These are phyloP conservation scores for Pseudomyrmex sp. DNA, from an alignment of 1,140 invertebrate genomes.

Conservation along the genomic window DNA sequence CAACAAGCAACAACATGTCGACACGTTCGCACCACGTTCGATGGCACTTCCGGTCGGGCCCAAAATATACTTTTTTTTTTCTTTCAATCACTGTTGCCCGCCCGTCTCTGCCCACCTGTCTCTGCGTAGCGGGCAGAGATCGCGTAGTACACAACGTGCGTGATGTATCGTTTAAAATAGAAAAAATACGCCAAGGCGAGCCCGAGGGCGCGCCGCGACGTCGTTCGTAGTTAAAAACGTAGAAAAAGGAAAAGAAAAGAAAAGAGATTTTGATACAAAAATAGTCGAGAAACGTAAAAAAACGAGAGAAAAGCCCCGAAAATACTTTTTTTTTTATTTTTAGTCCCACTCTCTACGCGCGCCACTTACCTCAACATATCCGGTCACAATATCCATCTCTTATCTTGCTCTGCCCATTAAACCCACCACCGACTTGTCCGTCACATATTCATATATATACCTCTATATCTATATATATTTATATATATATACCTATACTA, in stretches of 20 bases:
- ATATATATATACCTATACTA: constrained; percentile 66
- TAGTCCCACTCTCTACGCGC: constrained; percentile 42
- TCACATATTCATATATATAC: constrained; percentile 38
- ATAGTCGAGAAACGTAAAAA: constrained; percentile 14
- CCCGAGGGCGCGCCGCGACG: constrained; percentile 42
- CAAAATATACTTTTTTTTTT: constrained; percentile 11
- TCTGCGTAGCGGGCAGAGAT: constrained; percentile 57
- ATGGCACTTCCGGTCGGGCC: constrained; percentile 18
- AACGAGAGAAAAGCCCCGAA: constrained; percentile 42
- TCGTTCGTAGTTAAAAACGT: constrained; percentile 31
- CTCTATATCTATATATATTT: constrained; percentile 60
- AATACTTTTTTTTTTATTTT: constrained; percentile 46
- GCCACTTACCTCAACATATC: constrained; percentile 36
- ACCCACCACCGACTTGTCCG: constrained; percentile 63
- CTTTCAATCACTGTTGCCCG: constrained; percentile 44
- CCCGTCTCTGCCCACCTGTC: constrained; percentile 61
- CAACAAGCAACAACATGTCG: constrained; percentile 69
- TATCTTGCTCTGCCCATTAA: constrained; percentile 59
- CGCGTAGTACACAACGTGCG: constrained; percentile 38
- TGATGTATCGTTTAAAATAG: constrained; percentile 24
- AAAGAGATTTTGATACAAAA: background rate
- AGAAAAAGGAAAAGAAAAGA: constrained; percentile 37
- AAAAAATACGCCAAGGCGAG: constrained; percentile 23
- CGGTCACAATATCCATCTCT: constrained; percentile 54
- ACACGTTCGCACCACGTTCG: constrained; percentile 44